These are phyloP conservation scores for Leucophenga montana DNA, from an alignment of 2,888 invertebrate species.

Conservation along the genomic window DNA sequence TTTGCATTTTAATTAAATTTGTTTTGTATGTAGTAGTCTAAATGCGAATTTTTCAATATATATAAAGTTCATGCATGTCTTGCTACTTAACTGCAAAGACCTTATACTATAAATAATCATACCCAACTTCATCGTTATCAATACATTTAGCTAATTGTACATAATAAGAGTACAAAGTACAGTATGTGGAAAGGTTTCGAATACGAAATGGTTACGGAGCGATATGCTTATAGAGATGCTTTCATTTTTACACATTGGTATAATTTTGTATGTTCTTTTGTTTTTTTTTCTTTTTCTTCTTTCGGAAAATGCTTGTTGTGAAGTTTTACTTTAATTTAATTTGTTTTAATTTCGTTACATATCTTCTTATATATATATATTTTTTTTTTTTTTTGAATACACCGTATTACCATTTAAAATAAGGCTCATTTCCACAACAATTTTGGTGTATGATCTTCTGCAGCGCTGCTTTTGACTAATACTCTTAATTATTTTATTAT, in stretches of 20 bases:
- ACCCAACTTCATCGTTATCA: constrained; percentile 19
- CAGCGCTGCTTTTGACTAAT: background rate
- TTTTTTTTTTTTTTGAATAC: constrained; percentile 4
- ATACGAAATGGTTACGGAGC: constrained; percentile 14
- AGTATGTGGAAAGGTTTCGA: background rate
- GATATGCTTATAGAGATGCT: constrained; percentile 39
- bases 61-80: constrained; percentile 10
- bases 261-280: too few relatives aligned
- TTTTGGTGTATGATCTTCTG: constrained; percentile 32
- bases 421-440: constrained; percentile 52
- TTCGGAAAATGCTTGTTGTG: background rate
- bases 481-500: constrained; percentile 11
- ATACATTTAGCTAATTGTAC: too few relatives aligned
- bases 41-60: constrained; percentile 10
- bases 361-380: constrained; percentile 14
- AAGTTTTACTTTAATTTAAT: constrained; percentile 15
- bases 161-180: too few relatives aligned
- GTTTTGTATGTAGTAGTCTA: background rate
- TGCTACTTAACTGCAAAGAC: background rate
- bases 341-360: constrained; percentile 27
- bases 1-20: constrained; percentile 7
- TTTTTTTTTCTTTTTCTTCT: constrained; percentile 26
- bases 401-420: constrained; percentile 35
- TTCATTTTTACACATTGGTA: constrained; percentile 48
- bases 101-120: background rate